Evolutionary conservation across 2,888 invertebrate genomes (phyloP).

Genomic region (Tortricodes alternella): DNA sequence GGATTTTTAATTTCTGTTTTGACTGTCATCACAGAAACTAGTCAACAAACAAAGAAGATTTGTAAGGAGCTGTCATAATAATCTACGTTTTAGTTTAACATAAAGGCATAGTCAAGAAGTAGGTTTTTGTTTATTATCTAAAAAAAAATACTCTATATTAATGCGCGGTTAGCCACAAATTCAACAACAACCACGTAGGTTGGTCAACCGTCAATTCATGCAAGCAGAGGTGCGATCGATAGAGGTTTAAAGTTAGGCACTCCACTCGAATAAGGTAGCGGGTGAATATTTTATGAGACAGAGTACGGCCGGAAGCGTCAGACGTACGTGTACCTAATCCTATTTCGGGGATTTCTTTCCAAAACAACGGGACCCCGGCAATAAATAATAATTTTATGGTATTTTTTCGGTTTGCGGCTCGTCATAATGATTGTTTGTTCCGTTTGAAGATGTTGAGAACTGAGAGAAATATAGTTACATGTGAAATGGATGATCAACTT

Average conservation of each 20-base stretch:
- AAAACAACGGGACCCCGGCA: slow-evolving; percentile 39
- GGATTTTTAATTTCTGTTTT: too few relatives aligned
- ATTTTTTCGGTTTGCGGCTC: slow-evolving; percentile 1
- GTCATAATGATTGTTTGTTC: background rate
- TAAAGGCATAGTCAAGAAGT: too few relatives aligned
- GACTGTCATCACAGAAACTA: too few relatives aligned
- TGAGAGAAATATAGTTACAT: background rate
- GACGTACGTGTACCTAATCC: slow-evolving; percentile 51
- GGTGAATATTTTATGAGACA: slow-evolving; percentile 70
- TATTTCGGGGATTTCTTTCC: slow-evolving; percentile 58
- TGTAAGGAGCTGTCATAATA: too few relatives aligned
- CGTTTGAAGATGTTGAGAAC: background rate
- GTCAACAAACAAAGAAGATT: too few relatives aligned
- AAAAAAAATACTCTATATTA: too few relatives aligned
- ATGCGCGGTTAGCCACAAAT: too few relatives aligned
- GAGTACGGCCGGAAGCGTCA: slow-evolving; percentile 55
- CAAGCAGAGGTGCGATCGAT: slow-evolving; percentile 52
- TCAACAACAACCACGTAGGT: too few relatives aligned
- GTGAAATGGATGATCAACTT: too few relatives aligned
- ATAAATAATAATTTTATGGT: slow-evolving; percentile 47
- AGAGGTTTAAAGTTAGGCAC: slow-evolving; percentile 62
- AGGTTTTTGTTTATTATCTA: too few relatives aligned
- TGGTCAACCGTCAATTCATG: slow-evolving; percentile 21
- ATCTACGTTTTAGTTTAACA: too few relatives aligned
- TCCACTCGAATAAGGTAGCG: slow-evolving; percentile 55